Base-by-base conservation (phyloP, 2,888 invertebrate species). In the Eupithecia subumbrata region DNA sequence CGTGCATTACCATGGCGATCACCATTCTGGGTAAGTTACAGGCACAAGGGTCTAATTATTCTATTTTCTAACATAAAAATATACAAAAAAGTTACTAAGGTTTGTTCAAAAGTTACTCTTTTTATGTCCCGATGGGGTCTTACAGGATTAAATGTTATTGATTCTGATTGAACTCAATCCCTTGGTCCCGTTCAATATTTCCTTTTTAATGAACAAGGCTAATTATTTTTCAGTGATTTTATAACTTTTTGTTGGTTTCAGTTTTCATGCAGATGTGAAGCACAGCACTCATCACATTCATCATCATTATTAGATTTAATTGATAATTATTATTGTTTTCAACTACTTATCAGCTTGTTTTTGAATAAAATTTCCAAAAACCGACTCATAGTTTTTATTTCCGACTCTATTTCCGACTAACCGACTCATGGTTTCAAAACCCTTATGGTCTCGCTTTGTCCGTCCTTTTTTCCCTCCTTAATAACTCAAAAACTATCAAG, bases 1-100 rank as follows among this genome's bases (percentile, higher is more conserved):
- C 70, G 89, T 89, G 60, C 84, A 88, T 75, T 85, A 85, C 79
- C 80, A 82, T 22, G 83, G 84, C 3, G 84, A 86, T 70, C 77
- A 85, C 52, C 83, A 85, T 68, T 72, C 82, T 66, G 85, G 89
- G 93, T 83, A 72, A 69, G n/a, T 1, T 60, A 12, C 22, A 14
- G 25, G 14, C 5, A 12, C 14, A 25, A 1, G 22, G 4, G 22
- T n/a, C n/a, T 18, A n/a, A n/a, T n/a, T 52, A 3, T 48, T 45
- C 14, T 45, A 12, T 14, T 14, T 14, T 45, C 5, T 14, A 14
- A 12, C 1, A 45, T 45, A 14, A 43, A 43, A 43, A 43, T 45
- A 14, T 14, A 45, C 14, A 45, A 45, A 45, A 14, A 4, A 40
- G 40, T 0, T 40, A 40, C 40, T 40, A 40, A 40, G 40, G 0